Evolutionary conservation across 2,888 invertebrate species (phyloP), one percentile per base, ranked within the genome.

Genomic region (Drosophila monieri): DNA sequence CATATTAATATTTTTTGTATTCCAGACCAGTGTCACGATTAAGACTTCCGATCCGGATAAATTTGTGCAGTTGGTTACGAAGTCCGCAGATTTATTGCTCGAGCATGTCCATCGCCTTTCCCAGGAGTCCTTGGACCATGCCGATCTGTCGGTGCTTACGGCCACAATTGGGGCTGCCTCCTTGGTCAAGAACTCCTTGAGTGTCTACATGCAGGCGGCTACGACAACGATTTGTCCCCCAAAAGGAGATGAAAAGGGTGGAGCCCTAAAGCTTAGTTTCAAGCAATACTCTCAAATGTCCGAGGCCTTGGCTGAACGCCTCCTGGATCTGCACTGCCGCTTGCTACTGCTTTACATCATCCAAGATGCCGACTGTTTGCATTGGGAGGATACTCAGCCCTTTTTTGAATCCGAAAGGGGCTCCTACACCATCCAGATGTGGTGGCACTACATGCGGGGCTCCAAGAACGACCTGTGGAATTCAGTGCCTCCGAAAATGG

Each of bases 401-500:
- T 95, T 95, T 81, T 95, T 94, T 79, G 95, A 95, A 89, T 94
- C 94, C 0, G 95, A 96, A 88, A 92, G 95, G 12, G 96, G 96
- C 3, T 96, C 96, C 3, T 96, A 96, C 41, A 95, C 95, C 1
- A 94, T 96, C 70, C 96, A 96, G 88, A 97, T 96, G 93, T 97
- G 97, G 97, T 96, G 96, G 96, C 93, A 96, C 21, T 97, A 97
- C 87, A 95, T 97, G 92, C 60, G 85, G 94, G 96, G 96, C 4
- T 96, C 95, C 37, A 94, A 94, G 86, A 94, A 95, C 78, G 96
- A 97, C 91, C 92, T 97, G 39, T 97, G 97, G 97, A 95, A 95
- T 80, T 96, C 96, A 0, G 96, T 97, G n/a, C 96, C 97, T 0
- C 97, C 97, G 0, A 95, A 95, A 90, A 96, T 96, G 95, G 96